Evolutionary conservation across 2,888 invertebrate genomes (phyloP).

Genomic region (Nephrocerus scutellatus): DNA sequence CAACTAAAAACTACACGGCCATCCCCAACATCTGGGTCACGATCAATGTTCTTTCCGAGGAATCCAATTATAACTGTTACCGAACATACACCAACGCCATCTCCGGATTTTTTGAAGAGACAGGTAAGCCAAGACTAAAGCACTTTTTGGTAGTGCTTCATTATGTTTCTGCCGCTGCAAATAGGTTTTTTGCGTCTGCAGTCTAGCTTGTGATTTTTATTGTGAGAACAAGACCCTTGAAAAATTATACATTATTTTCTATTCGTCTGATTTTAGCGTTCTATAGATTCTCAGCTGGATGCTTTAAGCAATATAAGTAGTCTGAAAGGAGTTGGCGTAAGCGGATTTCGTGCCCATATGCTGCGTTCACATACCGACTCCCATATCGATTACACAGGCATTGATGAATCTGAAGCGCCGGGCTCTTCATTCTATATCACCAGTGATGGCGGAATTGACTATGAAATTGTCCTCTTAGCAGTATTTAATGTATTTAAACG

Average conservation of each 20-base stretch:
- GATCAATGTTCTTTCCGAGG: constrained; percentile 57
- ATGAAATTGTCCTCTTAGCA: constrained; percentile 77
- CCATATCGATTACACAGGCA: constrained; percentile 79
- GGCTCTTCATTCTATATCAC: constrained; percentile 89
- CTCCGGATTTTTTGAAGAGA: constrained; percentile 76
- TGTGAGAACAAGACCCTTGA: no score
- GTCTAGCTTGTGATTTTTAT: no score
- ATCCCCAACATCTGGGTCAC: constrained; percentile 40
- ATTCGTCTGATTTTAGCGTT: no score
- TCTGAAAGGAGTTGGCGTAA: constrained; percentile 32
- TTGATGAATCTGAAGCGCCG: constrained; percentile 81
- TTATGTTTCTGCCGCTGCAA: no score
- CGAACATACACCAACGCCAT: constrained; percentile 88
- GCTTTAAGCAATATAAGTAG: constrained; percentile 42
- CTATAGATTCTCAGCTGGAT: constrained; percentile 78
- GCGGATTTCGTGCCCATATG: constrained; percentile 54
- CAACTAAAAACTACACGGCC: constrained; percentile 40
- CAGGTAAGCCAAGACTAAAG: constrained; percentile 60
- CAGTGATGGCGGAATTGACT: constrained; percentile 88
- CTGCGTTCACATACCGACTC: constrained; percentile 87
- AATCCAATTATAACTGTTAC: constrained; percentile 97
- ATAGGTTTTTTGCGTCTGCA: no score
- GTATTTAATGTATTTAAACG: constrained; percentile 80
- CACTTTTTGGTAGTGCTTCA: no score
- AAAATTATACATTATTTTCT: no score